Base-by-base conservation (phyloP, 2,888 invertebrate genomes). In the Pseudococcus jackbeardsleyi region DNA sequence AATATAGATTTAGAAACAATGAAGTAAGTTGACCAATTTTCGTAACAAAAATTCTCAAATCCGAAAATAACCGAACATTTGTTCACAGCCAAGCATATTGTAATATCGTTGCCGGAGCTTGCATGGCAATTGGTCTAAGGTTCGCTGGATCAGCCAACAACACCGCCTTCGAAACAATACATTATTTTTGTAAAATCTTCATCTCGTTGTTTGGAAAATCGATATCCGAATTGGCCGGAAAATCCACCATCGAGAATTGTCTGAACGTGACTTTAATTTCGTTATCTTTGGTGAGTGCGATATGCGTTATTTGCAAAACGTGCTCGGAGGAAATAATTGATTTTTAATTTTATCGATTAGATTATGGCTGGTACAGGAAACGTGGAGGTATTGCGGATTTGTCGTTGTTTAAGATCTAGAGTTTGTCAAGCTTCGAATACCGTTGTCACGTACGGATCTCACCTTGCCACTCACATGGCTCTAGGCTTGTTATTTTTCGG, bases 281-380 rank as follows among this genome's bases (percentile, higher is more conserved):
- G 0, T 93, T 96, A 17, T 94, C 96, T 0, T 95, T 97, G 94
- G 97, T 96, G 91, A 91, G 91, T 82, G 17, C 5, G 19, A 54
- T n/a, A 12, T n/a, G 6, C 15, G n/a, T n/a, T 15, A 54, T n/a
- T 72, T 5, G n/a, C n/a, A 9, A 64, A 64, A 11, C 64, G 22
- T 22, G 22, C 22, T 1, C 22, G 19, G 22, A 64, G 9, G 7
- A 15, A 64, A 64, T 64, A 9, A 90, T 17, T 17, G 6, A 33
- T 17, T 39, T 77, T 39, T 77, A 39, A 77, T 77, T 15, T 77
- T 59, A 46, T 86, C 17, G 15, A 64, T 64, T 90, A 96, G 94
- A 95, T 98, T n/a, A 98, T 97, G 96, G 95, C 97, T 6, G 99
- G 99, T 0, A 98, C 98, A 4, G 99, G 99, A 0, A 96, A 98